Evolutionary conservation across 1,140 invertebrate species (phyloP), one percentile per base, ranked within the genome.

Genomic region (Drosophila hydei): DNA sequence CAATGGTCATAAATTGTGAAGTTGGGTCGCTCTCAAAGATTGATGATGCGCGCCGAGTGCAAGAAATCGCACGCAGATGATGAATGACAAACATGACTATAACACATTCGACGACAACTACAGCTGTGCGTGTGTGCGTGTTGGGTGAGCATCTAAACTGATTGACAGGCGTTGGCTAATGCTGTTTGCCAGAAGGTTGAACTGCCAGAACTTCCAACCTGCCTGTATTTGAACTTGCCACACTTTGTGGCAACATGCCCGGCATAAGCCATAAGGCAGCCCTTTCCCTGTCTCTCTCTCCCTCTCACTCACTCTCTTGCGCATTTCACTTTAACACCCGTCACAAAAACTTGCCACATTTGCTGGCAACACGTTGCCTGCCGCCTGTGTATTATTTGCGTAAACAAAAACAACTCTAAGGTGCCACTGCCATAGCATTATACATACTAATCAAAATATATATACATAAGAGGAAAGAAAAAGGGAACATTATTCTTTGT

Each of bases 31-130:
- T 36, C 27, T 42, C 30, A 67, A 62, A 87, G 81, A 87, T 81
- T 87, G 81, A 87, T 87, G 83, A 87, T 77, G 79, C 47, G 59
- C 59, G 60, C 55, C 51, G 64, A 77, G 71, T 77, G 63, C 70
- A 59, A 75, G 80, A 78, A 87, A 83, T 79, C 75, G 77, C 78
- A 60, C 42, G 61, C 68, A 69, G 75, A 87, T 87, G 83, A 87
- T 87, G 83, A 67, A 87, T 87, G 83, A 71, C 61, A 60, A 62
- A 62, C 63, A 23, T 68, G 74, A 64, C 64, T 64, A 56, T 43
- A 60, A 78, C 67, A 74, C 63, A 77, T 48, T 54, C 47, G 60
- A 62, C 43, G 25, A 38, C 52, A 47, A 54, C 48, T 50, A 23
- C 33, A 62, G 12, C 11, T 27, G 55, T 43, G 55, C 16, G 40